Percentiles rank a stretch among this genome's conserved stretches.
Evolutionary conservation across 2,888 invertebrate genomes (phyloP).

Genomic region (Stictocephala bisonia): DNA sequence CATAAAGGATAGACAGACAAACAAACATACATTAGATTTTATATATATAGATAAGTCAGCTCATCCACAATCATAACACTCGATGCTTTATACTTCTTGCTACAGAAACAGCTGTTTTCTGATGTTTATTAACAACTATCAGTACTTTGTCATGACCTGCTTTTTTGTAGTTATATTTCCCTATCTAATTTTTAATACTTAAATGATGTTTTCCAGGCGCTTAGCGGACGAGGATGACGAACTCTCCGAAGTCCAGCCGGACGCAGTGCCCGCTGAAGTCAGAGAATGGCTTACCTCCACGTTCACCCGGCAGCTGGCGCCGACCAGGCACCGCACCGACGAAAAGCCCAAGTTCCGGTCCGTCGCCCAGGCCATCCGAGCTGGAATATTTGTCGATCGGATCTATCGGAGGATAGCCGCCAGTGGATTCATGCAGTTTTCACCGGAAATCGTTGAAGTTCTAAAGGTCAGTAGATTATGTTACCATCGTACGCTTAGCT

Average conservation of each 20-base stretch:
- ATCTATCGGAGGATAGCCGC: constrained; percentile 87
- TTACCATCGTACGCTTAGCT: too few species aligned
- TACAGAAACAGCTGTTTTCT: too few species aligned
- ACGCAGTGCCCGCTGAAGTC: constrained; percentile 95
- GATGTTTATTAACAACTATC: too few species aligned
- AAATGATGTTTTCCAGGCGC: constrained; percentile 76
- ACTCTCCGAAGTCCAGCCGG: constrained; percentile 94
- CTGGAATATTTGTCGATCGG: constrained; percentile 96
- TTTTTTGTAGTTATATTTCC: too few species aligned
- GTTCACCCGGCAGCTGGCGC: constrained; percentile 90
- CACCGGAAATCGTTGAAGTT: constrained; percentile 85
- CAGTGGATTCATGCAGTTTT: constrained; percentile 86
- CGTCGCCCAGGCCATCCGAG: constrained; percentile 95
- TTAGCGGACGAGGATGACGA: constrained; percentile 94
- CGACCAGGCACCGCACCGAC: constrained; percentile 79
- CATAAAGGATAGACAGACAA: too few species aligned
- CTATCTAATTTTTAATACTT: too few species aligned
- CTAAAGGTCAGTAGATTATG: constrained; percentile 81
- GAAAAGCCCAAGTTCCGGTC: constrained; percentile 92
- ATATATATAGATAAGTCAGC: too few species aligned
- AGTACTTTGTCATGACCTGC: too few species aligned
- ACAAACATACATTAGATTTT: too few species aligned
- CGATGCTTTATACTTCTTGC: too few species aligned
- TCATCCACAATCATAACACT: too few species aligned
- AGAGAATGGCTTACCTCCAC: constrained; percentile 97